These are phyloP conservation scores for Potorous gilbertii DNA, from an alignment of 2,797 vertebrate genomes.

Conservation along the genomic window DNA sequence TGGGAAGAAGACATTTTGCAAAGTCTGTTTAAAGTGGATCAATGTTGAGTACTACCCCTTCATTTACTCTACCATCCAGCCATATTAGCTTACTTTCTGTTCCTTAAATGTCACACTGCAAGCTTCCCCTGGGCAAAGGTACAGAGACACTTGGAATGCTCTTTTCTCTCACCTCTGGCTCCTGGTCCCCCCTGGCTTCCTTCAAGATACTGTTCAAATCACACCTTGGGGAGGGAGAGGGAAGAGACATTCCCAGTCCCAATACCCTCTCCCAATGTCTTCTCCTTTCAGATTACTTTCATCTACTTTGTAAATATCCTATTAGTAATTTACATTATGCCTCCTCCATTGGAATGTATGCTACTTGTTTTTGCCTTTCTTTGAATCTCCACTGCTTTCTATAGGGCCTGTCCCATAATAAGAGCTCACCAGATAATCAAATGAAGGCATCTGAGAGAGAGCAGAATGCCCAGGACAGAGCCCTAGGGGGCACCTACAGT, in stretches of 20 bases:
- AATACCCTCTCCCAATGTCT: background rate
- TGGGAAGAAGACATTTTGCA: background rate
- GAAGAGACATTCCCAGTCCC: background rate
- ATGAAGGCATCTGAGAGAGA: no score
- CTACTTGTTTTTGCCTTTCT: background rate
- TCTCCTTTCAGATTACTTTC: background rate
- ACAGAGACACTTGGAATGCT: background rate
- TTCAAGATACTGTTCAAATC: background rate
- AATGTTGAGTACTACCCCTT: background rate
- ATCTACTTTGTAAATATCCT: background rate
- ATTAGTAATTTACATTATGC: background rate
- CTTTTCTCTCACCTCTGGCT: background rate
- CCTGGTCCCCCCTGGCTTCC: background rate
- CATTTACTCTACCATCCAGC: background rate
- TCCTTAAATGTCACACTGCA: background rate
- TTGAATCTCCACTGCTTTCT: no score
- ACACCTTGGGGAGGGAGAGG: no score
- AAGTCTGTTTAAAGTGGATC: background rate
- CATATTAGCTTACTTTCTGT: background rate
- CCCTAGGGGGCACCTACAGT: no score
- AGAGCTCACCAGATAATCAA: no score
- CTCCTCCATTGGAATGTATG: background rate
- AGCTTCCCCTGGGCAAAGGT: background rate
- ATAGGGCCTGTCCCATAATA: no score
- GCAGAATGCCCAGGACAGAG: no score